These are phyloP conservation scores for Melanaphis sacchari DNA, from an alignment of 1,140 invertebrate genomes.

Conservation along the genomic window DNA sequence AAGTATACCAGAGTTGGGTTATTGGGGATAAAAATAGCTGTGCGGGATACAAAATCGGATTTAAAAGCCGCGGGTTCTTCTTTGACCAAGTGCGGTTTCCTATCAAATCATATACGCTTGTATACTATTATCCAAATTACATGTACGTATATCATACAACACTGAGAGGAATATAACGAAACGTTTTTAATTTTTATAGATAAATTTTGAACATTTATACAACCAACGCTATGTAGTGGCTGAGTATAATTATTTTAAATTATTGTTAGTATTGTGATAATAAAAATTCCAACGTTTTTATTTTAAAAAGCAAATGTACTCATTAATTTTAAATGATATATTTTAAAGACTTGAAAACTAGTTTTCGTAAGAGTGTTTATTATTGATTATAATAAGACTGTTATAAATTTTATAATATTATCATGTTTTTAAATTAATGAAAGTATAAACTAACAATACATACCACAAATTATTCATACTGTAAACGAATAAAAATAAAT, in stretches of 20 bases:
- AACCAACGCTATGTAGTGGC: neutral
- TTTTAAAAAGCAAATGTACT: neutral
- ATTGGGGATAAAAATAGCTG: neutral
- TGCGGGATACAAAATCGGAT: neutral
- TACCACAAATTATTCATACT: neutral
- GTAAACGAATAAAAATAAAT: neutral
- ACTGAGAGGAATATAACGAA: too few relatives aligned
- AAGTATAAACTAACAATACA: neutral
- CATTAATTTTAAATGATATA: neutral
- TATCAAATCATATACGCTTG: neutral
- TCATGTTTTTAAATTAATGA: neutral
- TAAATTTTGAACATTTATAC: neutral
- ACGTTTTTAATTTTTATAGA: too few relatives aligned
- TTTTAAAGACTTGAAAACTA: neutral
- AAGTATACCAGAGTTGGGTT: neutral
- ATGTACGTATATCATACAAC: neutral
- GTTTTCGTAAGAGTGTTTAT: neutral
- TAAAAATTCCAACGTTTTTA: neutral
- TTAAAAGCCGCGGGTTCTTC: neutral
- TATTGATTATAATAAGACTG: too few relatives aligned
- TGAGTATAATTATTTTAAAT: neutral
- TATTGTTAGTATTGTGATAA: neutral
- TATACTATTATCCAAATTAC: neutral
- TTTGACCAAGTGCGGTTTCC: neutral
- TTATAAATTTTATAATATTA: neutral